phyloP scores from a whole-genome alignment of 2,797 vertebrate species.

The Aplochiton taeniatus region DNA sequence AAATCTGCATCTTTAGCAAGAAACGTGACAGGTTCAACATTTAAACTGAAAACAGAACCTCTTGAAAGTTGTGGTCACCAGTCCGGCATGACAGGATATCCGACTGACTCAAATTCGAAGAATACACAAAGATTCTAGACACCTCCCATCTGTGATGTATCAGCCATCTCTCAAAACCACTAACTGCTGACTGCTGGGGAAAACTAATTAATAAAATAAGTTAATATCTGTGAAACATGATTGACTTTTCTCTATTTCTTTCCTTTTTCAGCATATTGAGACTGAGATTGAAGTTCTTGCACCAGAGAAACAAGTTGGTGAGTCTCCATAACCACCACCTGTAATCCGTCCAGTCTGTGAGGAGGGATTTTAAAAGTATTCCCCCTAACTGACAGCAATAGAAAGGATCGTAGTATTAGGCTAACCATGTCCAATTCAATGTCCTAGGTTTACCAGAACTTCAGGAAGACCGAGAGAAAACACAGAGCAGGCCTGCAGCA shows the following conservation, averaged over 20 bases:
- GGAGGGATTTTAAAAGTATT: no score
- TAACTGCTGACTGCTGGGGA: no score
- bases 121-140: no score
- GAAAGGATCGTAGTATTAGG: no score
- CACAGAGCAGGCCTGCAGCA: slow-evolving; percentile 69
- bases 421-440: slow-evolving; percentile 9
- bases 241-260: slow-evolving; percentile 33
- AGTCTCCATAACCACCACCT: slow-evolving; percentile 43
- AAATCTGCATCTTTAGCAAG: not conserved
- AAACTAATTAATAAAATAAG: no score
- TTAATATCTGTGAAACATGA: no score
- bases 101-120: slow-evolving; percentile 27
- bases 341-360: no score
- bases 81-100: slow-evolving; percentile 71
- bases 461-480: slow-evolving; percentile 36
- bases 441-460: slow-evolving; percentile 62
- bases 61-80: slow-evolving; percentile 61
- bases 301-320: slow-evolving; percentile 82
- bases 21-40: slow-evolving; percentile 63
- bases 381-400: no score
- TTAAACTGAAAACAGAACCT: slow-evolving; percentile 1
- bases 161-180: no score
- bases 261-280: slow-evolving; percentile 49
- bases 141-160: no score
- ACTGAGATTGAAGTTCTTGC: slow-evolving; percentile 29